Conservation (phyloP, 1,140 invertebrate genomes). For the Leptinotarsa defecta region DNA sequence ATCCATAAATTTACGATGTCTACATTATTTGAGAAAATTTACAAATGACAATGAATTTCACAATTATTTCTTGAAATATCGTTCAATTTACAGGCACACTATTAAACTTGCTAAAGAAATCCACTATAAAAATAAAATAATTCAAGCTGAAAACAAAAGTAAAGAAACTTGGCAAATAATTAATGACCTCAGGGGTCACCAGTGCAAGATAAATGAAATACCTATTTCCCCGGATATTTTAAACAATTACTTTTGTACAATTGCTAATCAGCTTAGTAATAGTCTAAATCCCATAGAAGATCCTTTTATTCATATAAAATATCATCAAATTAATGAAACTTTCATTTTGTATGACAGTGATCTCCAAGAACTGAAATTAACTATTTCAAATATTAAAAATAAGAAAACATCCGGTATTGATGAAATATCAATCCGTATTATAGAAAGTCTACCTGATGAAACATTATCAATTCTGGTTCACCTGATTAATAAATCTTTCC, state of each 20-base stretch:
- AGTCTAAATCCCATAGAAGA: no score
- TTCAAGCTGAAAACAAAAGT: background rate
- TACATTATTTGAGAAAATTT: background rate
- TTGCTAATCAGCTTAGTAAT: no score
- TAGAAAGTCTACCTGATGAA: background rate
- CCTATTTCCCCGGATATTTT: no score
- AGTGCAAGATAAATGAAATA: background rate
- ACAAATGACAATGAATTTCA: background rate
- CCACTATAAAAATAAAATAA: background rate
- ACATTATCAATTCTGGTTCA: no score
- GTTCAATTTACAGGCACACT: background rate
- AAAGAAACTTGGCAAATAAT: constrained; percentile 1
- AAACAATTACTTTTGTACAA: no score
- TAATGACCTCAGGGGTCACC: background rate
- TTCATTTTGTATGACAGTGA: constrained; percentile 1
- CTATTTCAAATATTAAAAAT: background rate
- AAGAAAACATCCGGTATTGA: no score
- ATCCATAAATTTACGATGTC: background rate
- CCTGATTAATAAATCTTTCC: no score
- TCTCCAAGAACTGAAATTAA: background rate
- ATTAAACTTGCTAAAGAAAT: background rate
- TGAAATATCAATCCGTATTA: no score
- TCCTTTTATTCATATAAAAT: background rate
- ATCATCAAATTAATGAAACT: background rate
- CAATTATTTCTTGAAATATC: background rate